Percentiles rank a stretch among this genome's conserved stretches.
These are phyloP conservation scores for Syrista parreyssii DNA, from an alignment of 2,888 invertebrate species.

Conservation along the genomic window DNA sequence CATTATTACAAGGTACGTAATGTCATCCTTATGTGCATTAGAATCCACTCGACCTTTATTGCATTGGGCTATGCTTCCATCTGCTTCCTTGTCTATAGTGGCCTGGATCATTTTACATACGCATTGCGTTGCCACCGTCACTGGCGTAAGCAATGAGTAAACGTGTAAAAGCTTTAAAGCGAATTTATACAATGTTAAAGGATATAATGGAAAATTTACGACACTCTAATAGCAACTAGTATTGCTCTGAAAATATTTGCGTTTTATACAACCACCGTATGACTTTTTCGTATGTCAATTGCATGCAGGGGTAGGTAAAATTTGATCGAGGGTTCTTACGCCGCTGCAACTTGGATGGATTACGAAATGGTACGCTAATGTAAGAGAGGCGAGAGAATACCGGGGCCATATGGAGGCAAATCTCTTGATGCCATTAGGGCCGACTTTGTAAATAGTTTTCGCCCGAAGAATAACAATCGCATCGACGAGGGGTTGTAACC, in stretches of 20 bases:
- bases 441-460: slow-evolving; percentile 66
- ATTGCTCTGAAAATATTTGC: neutral
- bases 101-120: slow-evolving; percentile 42
- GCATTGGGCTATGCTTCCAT: slow-evolving; percentile 55
- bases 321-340: slow-evolving; percentile 9
- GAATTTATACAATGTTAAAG: neutral
- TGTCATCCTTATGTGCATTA: slow-evolving; percentile 29
- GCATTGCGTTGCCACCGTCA: slow-evolving; percentile 40
- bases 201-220: neutral
- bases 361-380: slow-evolving; percentile 44
- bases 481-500: slow-evolving; percentile 37
- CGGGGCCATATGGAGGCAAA: slow-evolving; percentile 53
- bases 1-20: neutral
- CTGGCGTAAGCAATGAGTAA: slow-evolving; percentile 47
- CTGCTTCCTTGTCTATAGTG: slow-evolving; percentile 32
- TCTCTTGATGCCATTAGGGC: slow-evolving; percentile 63
- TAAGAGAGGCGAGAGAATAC: slow-evolving; percentile 24
- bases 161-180: neutral
- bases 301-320: neutral
- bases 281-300: neutral
- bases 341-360: slow-evolving; percentile 33
- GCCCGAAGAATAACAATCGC: slow-evolving; percentile 62
- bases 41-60: slow-evolving; percentile 62
- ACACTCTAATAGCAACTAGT: neutral
- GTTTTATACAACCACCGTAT: neutral